These are phyloP conservation scores for Corythornis cristatus DNA, from an alignment of 2,113 vertebrate genomes.

Conservation along the genomic window DNA sequence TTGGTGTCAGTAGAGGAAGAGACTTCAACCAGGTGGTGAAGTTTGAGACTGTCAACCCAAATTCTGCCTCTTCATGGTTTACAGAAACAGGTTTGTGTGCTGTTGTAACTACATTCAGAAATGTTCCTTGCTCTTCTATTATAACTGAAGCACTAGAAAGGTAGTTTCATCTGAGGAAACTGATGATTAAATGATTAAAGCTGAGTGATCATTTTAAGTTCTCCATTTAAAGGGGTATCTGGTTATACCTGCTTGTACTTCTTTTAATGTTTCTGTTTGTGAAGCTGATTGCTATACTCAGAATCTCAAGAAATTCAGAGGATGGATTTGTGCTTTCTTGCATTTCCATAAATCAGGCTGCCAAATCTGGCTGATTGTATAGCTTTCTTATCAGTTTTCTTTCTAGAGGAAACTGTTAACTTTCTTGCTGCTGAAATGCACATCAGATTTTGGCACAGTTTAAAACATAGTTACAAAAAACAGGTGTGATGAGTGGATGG, in stretches of 20 bases:
- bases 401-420: not conserved
- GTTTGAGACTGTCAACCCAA: conserved; percentile 97
- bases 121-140: not conserved
- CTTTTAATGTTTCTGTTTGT: not conserved
- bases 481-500: not conserved
- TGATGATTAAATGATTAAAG: not conserved
- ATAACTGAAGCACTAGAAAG: not conserved
- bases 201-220: not conserved
- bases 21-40: conserved; percentile 94
- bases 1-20: conserved; percentile 92
- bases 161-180: not conserved
- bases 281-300: not conserved
- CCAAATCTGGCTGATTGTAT: not conserved
- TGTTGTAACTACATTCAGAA: not conserved
- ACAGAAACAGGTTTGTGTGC: conserved; percentile 89
- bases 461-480: not conserved
- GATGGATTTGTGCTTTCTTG: not conserved
- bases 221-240: not conserved
- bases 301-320: not conserved
- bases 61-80: conserved; percentile 93
- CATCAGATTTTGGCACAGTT: not conserved
- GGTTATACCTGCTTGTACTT: not conserved
- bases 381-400: not conserved
- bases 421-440: not conserved
- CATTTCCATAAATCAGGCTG: not conserved